These are phyloP conservation scores for Cyprinodon diabolis DNA, from an alignment of 2,797 vertebrate genomes.

Conservation along the genomic window DNA sequence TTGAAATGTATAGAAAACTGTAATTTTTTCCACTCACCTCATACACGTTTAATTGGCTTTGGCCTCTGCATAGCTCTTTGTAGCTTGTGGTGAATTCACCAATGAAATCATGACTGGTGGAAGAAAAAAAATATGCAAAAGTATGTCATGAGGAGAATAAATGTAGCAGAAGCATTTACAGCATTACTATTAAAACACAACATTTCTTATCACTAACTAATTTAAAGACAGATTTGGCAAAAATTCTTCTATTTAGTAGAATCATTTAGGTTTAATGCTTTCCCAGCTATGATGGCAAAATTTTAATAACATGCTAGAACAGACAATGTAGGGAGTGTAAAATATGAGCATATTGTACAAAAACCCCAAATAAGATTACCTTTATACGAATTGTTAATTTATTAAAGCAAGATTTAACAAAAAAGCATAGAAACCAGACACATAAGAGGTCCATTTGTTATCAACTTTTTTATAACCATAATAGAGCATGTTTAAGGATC, in stretches of 20 bases:
- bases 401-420: background rate
- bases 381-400: background rate
- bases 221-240: too few relatives aligned
- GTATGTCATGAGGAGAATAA: constrained; percentile 7
- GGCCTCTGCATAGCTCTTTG: constrained; percentile 89
- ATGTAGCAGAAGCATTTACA: constrained; percentile 11
- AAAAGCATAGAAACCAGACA: background rate
- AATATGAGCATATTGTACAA: background rate
- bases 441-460: background rate
- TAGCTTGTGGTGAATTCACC: constrained; percentile 95
- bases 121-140: constrained; percentile 28
- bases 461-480: background rate
- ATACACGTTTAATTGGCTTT: constrained; percentile 88
- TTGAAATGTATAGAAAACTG: background rate
- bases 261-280: background rate
- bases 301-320: background rate
- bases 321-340: background rate
- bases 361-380: background rate
- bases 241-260: background rate
- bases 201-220: background rate
- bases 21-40: constrained; percentile 79
- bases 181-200: background rate
- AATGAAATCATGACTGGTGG: constrained; percentile 92
- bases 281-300: background rate
- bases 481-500: constrained; percentile 3